phyloP scores from a whole-genome alignment of 2,888 invertebrate species.

The Periphyllus acericola region DNA sequence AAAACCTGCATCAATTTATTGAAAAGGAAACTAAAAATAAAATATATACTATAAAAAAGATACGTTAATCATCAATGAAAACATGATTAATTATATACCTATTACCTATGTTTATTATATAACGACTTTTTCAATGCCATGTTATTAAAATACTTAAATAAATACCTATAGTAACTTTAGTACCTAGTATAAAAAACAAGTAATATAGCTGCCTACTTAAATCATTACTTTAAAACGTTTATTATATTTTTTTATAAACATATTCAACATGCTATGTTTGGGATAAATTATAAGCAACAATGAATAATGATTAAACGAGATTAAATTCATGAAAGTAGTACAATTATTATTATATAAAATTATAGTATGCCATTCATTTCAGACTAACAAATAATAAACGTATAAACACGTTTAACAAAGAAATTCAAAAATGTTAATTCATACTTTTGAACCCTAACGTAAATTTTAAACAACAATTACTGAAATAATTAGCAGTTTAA shows the following conservation, averaged over 20 bases:
- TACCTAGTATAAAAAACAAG: background rate
- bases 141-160: background rate
- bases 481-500: background rate
- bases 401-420: background rate
- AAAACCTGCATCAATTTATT: background rate
- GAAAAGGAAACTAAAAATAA: background rate
- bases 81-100: background rate
- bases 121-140: constrained; percentile 33
- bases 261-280: background rate
- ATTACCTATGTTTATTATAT: background rate
- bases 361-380: background rate
- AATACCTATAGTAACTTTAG: background rate
- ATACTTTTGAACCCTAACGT: background rate
- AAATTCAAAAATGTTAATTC: too few species aligned
- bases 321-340: background rate
- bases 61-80: background rate
- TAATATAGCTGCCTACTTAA: background rate
- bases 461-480: too few species aligned
- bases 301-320: background rate
- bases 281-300: background rate
- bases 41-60: background rate
- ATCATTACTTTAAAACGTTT: background rate
- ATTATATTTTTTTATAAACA: background rate
- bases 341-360: background rate
- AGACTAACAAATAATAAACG: background rate